Conservation (phyloP, 1,140 invertebrate genomes). For the Coptotermes formosanus region DNA sequence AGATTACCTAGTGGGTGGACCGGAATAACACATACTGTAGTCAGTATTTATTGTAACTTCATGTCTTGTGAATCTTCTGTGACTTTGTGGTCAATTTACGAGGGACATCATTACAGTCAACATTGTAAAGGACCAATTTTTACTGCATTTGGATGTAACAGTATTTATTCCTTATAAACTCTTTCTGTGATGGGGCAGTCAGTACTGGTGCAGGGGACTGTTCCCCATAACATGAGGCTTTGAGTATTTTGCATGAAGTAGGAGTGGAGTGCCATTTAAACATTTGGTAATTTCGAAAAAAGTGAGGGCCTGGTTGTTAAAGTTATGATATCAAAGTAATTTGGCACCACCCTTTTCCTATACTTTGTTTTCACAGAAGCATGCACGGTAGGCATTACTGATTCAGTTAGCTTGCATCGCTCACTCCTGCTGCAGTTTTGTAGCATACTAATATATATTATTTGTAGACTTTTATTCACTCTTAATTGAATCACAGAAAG, state of each 20-base stretch:
- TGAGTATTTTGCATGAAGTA: slow-evolving; percentile 1
- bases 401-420: slow-evolving; percentile 31
- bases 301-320: neutral
- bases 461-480: slow-evolving; percentile 33
- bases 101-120: neutral
- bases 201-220: neutral
- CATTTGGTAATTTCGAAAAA: too few relatives aligned
- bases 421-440: slow-evolving; percentile 33
- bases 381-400: slow-evolving; percentile 26
- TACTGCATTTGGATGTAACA: slow-evolving; percentile 2
- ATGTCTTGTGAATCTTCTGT: neutral
- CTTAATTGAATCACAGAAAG: slow-evolving; percentile 35
- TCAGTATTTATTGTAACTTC: neutral
- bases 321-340: neutral
- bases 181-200: slow-evolving; percentile 1
- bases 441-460: slow-evolving; percentile 32
- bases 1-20: neutral
- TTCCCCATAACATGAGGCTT: neutral
- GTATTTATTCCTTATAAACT: slow-evolving; percentile 11
- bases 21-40: slow-evolving; percentile 2
- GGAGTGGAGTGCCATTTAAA: neutral
- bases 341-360: neutral
- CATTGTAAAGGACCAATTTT: neutral
- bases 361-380: slow-evolving; percentile 24
- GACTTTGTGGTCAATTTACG: neutral